Percentiles rank a stretch among this genome's conserved stretches.
phyloP scores from a whole-genome alignment of 2,797 vertebrate genomes.

The Tokudaia muenninki region DNA sequence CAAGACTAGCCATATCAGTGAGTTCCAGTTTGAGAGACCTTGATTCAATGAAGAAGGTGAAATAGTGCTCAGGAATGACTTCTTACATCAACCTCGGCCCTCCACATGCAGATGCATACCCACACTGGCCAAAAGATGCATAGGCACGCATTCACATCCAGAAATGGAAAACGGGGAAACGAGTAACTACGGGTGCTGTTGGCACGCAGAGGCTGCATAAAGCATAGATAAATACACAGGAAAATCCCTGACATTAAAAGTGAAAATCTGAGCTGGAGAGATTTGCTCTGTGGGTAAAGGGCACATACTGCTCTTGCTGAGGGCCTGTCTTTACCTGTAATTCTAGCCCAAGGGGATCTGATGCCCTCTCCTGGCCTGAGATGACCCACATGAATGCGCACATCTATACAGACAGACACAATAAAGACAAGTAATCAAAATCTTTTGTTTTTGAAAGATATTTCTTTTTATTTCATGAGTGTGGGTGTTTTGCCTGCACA shows the following conservation, averaged over 20 bases:
- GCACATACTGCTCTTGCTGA: neutral
- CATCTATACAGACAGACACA: neutral
- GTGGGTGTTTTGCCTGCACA: neutral
- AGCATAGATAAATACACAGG: neutral
- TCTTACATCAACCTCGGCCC: neutral
- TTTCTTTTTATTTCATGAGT: neutral
- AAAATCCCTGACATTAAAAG: neutral
- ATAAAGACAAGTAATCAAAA: neutral
- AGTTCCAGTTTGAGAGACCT: neutral
- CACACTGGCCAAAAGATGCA: neutral
- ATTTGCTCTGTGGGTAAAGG: neutral
- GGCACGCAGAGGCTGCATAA: neutral
- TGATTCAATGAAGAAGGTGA: neutral
- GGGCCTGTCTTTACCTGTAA: neutral
- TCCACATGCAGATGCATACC: neutral
- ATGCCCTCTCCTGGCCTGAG: neutral
- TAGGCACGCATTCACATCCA: neutral
- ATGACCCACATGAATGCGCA: too few relatives aligned
- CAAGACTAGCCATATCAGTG: neutral
- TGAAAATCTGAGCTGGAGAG: neutral
- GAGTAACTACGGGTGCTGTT: fast-evolving
- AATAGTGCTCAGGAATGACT: too few relatives aligned
- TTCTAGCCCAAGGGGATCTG: neutral
- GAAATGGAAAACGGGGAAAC: neutral
- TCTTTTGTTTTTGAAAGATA: neutral